Evolutionary conservation across 2,113 vertebrate species (phyloP).

Genomic region (Myotis lucifugus): DNA sequence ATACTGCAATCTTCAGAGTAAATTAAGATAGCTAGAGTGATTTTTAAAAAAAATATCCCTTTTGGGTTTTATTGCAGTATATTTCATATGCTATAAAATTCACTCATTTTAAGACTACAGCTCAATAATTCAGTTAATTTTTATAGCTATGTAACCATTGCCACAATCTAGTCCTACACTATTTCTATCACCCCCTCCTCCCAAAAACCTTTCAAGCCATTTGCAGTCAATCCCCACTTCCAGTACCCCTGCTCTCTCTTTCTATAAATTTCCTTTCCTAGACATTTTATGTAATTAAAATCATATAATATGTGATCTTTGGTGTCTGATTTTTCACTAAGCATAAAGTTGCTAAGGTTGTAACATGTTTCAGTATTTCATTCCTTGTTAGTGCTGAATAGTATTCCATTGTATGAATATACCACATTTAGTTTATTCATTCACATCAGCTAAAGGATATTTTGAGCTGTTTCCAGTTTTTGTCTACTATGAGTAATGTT

Average conservation of each 20-base stretch:
- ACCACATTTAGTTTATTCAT: neutral
- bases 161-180: neutral
- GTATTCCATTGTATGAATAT: neutral
- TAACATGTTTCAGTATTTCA: neutral
- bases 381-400: neutral
- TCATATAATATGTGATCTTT: neutral
- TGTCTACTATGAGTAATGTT: neutral
- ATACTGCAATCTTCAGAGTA: neutral
- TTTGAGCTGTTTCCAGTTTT: neutral
- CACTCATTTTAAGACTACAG: neutral
- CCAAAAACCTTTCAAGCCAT: neutral
- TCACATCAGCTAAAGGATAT: neutral
- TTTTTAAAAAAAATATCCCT: neutral
- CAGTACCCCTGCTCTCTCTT: neutral
- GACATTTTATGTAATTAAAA: neutral
- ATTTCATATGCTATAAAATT: conserved; percentile 11
- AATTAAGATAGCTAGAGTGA: neutral
- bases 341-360: neutral
- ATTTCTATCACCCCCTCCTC: neutral
- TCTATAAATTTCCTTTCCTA: neutral
- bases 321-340: neutral
- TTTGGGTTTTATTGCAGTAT: neutral
- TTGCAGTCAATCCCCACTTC: neutral
- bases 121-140: conserved; percentile 3
- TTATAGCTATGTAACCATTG: neutral